These are phyloP conservation scores for Bucco capensis DNA, from an alignment of 2,113 vertebrate genomes.

Conservation along the genomic window DNA sequence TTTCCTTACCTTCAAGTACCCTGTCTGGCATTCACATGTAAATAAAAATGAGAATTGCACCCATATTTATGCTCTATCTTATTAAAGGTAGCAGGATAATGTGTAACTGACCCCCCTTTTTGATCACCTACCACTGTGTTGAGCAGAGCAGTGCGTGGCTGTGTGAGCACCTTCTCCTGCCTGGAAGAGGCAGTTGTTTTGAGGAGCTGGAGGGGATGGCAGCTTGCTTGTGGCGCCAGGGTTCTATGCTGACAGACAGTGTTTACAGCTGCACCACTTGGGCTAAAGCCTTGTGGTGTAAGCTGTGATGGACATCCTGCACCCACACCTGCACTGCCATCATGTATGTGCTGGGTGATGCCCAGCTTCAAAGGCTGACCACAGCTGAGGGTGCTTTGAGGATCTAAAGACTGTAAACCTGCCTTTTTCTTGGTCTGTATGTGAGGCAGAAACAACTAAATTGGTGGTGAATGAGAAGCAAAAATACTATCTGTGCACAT, in stretches of 20 bases:
- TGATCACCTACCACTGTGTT: neutral
- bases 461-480: neutral
- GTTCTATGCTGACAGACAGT: accelerated
- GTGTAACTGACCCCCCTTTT: neutral
- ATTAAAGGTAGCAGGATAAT: neutral
- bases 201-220: neutral
- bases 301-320: neutral
- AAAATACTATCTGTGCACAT: accelerated
- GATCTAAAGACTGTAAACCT: neutral
- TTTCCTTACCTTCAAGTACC: neutral
- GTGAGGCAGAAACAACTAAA: neutral
- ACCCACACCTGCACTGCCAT: too few species aligned
- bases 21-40: neutral
- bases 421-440: neutral
- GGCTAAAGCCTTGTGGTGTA: neutral
- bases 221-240: neutral
- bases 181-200: neutral
- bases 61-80: neutral
- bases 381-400: accelerated
- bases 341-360: accelerated
- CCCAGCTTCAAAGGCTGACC: neutral
- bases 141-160: neutral
- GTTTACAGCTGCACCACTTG: accelerated
- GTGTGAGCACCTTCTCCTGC: neutral
- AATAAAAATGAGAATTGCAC: neutral